phyloP scores from a whole-genome alignment of 2,888 invertebrate species.

The Lasioglossum marginatum region DNA sequence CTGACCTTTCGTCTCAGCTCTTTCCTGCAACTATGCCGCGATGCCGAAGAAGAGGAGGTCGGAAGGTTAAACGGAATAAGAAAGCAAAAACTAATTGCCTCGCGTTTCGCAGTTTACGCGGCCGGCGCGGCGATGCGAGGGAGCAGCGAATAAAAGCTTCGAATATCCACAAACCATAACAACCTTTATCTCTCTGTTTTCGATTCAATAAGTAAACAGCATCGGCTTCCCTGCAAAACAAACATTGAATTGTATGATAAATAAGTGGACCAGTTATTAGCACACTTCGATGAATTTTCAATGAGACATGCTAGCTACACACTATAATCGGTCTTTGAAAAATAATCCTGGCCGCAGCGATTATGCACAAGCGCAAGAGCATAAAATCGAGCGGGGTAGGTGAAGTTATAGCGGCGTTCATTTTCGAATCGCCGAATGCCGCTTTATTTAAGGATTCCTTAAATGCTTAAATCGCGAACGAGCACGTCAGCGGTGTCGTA shows the following conservation, averaged over 20 bases:
- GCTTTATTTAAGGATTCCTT: neutral
- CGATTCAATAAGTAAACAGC: no score
- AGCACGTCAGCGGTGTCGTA: neutral
- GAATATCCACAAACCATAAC: no score
- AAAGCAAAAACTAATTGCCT: conserved; percentile 42
- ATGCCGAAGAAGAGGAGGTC: conserved; percentile 40
- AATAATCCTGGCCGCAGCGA: neutral
- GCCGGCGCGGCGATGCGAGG: neutral
- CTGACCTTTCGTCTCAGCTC: conserved; percentile 46
- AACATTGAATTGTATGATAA: no score
- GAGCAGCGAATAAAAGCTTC: conserved; percentile 1
- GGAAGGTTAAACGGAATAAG: conserved; percentile 33
- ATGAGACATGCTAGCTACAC: neutral
- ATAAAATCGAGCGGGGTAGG: neutral
- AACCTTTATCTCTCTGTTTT: no score
- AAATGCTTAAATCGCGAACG: conserved; percentile 2
- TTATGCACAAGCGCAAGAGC: neutral
- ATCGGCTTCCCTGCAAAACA: no score
- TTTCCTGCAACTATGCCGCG: conserved; percentile 26
- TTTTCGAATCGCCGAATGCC: neutral
- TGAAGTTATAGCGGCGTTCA: neutral
- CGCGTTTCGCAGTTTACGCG: conserved; percentile 21
- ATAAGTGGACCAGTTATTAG: neutral
- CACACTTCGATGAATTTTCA: neutral
- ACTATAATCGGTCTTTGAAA: neutral